Conservation (phyloP, 2,888 invertebrate species). For the Dryococelus australis region DNA sequence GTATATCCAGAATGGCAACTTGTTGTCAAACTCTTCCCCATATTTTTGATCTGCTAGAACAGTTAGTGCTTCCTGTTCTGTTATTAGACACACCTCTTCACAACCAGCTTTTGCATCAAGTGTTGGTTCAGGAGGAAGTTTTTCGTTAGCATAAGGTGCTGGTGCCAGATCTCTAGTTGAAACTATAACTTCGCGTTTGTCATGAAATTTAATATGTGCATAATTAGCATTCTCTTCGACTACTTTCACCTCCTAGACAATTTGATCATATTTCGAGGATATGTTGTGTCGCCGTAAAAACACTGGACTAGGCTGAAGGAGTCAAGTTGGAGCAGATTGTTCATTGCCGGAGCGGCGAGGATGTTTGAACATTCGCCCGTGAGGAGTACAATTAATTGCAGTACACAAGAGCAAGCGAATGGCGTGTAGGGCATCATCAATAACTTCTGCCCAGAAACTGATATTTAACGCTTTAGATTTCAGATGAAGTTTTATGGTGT, state of each 20-base stretch:
- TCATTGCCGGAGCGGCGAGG: conserved; percentile 43
- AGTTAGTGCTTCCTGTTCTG: background rate
- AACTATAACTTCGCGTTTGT: conserved; percentile 39
- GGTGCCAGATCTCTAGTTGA: background rate
- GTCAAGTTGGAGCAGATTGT: conserved; percentile 41
- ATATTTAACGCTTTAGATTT: conserved; percentile 2
- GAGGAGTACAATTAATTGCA: conserved; percentile 36
- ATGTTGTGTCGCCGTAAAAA: conserved; percentile 41
- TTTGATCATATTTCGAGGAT: conserved; percentile 43
- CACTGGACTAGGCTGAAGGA: conserved; percentile 41
- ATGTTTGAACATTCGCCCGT: conserved; percentile 40
- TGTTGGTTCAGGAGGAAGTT: no score
- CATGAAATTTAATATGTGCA: conserved; percentile 37
- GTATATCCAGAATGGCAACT: no score
- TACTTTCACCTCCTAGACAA: conserved; percentile 44
- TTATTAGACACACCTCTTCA: no score
- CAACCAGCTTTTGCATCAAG: no score
- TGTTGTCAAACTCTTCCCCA: no score
- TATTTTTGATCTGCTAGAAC: no score
- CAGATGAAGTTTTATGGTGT: background rate
- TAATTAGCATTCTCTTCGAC: conserved; percentile 46
- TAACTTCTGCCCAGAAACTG: conserved; percentile 1
- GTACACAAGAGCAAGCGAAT: conserved; percentile 36
- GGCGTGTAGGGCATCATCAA: conserved; percentile 24
- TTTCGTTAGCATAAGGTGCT: no score